Evolutionary conservation across 2,113 vertebrate genomes (phyloP), one percentile per base, ranked within the genome.

Genomic region (Anas platyrhynchos): DNA sequence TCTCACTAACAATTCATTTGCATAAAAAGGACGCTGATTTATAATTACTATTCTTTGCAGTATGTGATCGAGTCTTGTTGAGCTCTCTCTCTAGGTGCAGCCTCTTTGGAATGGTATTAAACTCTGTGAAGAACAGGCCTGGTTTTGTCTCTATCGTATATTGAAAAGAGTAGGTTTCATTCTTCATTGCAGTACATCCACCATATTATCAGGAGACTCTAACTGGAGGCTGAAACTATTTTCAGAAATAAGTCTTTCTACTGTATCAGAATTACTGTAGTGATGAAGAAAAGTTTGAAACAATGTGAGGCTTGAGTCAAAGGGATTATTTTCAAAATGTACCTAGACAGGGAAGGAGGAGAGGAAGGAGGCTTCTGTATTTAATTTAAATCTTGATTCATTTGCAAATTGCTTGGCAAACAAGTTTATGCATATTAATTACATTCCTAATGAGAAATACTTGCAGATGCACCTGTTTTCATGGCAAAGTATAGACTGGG

Each of bases 371-470:
- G 11, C 31, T 41, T 91, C 94, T 68, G n/a, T 36, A 31, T 74
- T 94, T 86, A 69, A 97, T 95, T 71, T 72, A 90, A 59, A 94
- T 96, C 67, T 96, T 93, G 36, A 90, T 93, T 92, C 55, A 89
- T 71, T 89, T 93, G 26, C 52, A 96, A 94, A 93, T 94, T 95
- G 78, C 84, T 95, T 96, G 75, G 76, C 72, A 96, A 96, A 92
- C 62, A 94, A 86, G 32, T 95, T 92, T 89, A 71, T 93, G 72
- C 93, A 97, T 93, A 95, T 96, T 96, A 95, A 95, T 96, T 96
- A 88, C 27, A 38, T 83, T 95, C 95, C 83, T 94, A 89, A 95
- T 95, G 86, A 95, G 93, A 93, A 95, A 89, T 96, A 92, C 89
- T 96, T 97, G 88, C 75, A 88, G 78, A 84, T 91, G 81, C 96